These are phyloP conservation scores for Chaetodon trifascialis DNA, from an alignment of 2,113 vertebrate genomes.

Conservation along the genomic window DNA sequence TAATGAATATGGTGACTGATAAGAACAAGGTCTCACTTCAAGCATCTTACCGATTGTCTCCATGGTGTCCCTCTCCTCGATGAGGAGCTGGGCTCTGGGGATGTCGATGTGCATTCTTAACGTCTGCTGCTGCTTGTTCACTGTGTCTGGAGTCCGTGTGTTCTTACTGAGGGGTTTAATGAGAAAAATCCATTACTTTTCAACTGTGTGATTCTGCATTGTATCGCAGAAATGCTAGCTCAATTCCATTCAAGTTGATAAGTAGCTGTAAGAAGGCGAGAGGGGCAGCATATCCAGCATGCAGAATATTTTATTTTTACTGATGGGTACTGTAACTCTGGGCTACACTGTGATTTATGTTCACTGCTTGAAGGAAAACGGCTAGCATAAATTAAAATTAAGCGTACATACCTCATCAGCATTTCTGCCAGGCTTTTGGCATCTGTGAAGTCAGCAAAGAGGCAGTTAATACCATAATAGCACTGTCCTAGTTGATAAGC, in stretches of 20 bases:
- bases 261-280: constrained; percentile 51
- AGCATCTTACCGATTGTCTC: constrained; percentile 93
- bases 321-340: constrained; percentile 44
- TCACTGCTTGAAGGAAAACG: constrained; percentile 50
- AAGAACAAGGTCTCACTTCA: background rate
- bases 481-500: constrained; percentile 51
- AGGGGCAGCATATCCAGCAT: constrained; percentile 27
- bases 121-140: constrained; percentile 98
- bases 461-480: constrained; percentile 66
- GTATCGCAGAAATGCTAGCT: constrained; percentile 64
- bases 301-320: constrained; percentile 61
- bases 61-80: constrained; percentile 98
- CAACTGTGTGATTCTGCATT: constrained; percentile 37
- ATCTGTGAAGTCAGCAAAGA: constrained; percentile 90
- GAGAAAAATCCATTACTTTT: constrained; percentile 43
- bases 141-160: constrained; percentile 95
- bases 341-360: constrained; percentile 63
- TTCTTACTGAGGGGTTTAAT: constrained; percentile 90
- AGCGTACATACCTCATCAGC: constrained; percentile 95
- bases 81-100: constrained; percentile 97
- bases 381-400: constrained; percentile 68
- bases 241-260: constrained; percentile 67
- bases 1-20: background rate
- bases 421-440: constrained; percentile 99
- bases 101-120: constrained; percentile 99